Conservation (phyloP, 92 coral and sea anemone species). For the Porites rus region DNA sequence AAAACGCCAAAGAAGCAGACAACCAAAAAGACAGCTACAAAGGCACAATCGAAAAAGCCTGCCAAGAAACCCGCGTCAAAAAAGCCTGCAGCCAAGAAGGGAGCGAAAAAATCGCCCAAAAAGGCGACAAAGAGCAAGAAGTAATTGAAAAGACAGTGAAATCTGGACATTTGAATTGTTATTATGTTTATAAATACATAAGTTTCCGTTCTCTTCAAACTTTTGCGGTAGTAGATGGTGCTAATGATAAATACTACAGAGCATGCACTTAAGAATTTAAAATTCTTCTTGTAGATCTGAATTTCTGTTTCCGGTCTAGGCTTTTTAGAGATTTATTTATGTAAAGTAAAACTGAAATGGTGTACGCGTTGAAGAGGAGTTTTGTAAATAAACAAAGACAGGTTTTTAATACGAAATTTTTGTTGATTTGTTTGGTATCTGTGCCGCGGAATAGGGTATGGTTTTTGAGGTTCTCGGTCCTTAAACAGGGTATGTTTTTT, state of each 20-base stretch:
- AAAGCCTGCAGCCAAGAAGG: background rate
- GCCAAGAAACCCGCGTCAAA: no score
- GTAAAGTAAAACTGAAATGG: constrained; percentile 19
- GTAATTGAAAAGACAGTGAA: background rate
- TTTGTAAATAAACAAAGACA: constrained; percentile 36
- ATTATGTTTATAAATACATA: constrained; percentile 23
- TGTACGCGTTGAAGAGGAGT: constrained; percentile 11
- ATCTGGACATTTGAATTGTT: constrained; percentile 3
- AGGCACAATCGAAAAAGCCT: no score
- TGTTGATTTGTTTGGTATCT: no score
- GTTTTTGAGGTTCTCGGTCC: no score
- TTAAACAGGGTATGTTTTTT: no score
- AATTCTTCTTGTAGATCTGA: constrained; percentile 28
- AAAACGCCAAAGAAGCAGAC: constrained; percentile 40
- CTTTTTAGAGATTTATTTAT: constrained; percentile 26
- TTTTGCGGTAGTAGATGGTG: constrained; percentile 37
- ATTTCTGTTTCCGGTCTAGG: constrained; percentile 17
- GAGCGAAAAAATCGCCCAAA: constrained; percentile 49
- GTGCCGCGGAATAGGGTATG: no score
- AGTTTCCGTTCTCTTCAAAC: constrained; percentile 3
- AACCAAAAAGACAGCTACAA: constrained; percentile 1
- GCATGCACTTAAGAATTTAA: constrained; percentile 14
- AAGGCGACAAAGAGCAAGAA: constrained; percentile 37
- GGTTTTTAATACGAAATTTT: constrained; percentile 9
- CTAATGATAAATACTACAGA: background rate